Evolutionary conservation across 1,140 invertebrate species (phyloP).

Genomic region (Drosophila micromelanica): DNA sequence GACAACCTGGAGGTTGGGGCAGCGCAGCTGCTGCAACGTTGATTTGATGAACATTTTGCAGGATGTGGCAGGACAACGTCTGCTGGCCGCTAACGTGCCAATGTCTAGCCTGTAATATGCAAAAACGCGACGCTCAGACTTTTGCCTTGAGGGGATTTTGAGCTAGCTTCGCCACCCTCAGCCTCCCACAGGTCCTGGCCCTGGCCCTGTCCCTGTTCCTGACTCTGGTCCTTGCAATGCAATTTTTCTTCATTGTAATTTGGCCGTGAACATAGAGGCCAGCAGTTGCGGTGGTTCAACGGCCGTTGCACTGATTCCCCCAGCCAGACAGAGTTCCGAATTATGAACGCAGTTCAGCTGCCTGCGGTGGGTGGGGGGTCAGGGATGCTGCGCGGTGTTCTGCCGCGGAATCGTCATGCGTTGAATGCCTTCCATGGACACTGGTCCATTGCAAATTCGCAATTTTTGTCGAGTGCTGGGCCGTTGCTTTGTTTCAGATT

Average conservation of each 20-base stretch:
- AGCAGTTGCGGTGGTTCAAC: slow-evolving; percentile 29
- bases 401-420: slow-evolving; percentile 41
- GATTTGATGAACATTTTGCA: slow-evolving; percentile 77
- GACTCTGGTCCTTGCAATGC: slow-evolving; percentile 43
- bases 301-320: slow-evolving; percentile 67
- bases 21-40: slow-evolving; percentile 76
- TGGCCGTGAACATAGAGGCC: slow-evolving; percentile 27
- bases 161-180: slow-evolving; percentile 19
- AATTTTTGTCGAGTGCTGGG: slow-evolving; percentile 73
- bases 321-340: slow-evolving; percentile 17
- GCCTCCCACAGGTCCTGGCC: too few species aligned
- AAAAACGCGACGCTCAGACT: slow-evolving; percentile 71
- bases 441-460: slow-evolving; percentile 73
- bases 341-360: slow-evolving; percentile 25
- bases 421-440: slow-evolving; percentile 46
- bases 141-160: slow-evolving; percentile 75
- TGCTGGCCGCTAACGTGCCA: slow-evolving; percentile 64
- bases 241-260: slow-evolving; percentile 83
- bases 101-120: slow-evolving; percentile 77
- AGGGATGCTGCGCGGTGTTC: not conserved
- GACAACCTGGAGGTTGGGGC: slow-evolving; percentile 5
- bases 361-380: slow-evolving; percentile 2
- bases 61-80: slow-evolving; percentile 40
- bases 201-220: not conserved
- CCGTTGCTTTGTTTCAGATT: slow-evolving; percentile 72